Evolutionary conservation across 1,140 invertebrate species (phyloP), one percentile per base, ranked within the genome.

Genomic region (Leptopilina boulardi): DNA sequence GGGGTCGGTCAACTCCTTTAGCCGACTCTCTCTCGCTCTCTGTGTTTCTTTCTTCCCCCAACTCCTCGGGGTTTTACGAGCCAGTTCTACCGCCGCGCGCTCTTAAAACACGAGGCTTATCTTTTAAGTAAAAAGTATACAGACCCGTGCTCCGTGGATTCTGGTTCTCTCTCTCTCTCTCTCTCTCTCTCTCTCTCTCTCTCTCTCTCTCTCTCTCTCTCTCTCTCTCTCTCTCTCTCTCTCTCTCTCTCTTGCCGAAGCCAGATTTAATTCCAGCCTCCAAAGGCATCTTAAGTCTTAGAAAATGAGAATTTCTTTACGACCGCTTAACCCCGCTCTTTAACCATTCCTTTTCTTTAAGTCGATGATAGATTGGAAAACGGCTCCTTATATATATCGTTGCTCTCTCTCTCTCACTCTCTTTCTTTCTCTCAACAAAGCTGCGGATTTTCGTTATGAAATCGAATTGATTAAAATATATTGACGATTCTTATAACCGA

Each of bases 61-160:
- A 78, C 82, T 82, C 75, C 82, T 77, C 71, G 78, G 73, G 73
- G 80, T 84, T 87, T 88, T 87, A 87, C 81, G 85, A 84, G 82
- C 81, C 78, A 80, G 82, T 87, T 84, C 81, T 74, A 77, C 82
- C 80, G 56, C 75, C 78, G 34, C 34, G 79, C 76, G 79, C 78
- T 80, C 77, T 85, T 83, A 82, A 87, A 83, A 87, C 84, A 84
- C 84, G 76, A 77, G 80, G 83, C 83, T 87, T 86, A 88, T 83
- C 84, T 85, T 82, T 87, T 83, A 83, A 84, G 81, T 82, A 84
- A 84, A 84, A 85, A 84, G 76, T 82, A 85, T 78, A 84, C 75
- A 76, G 74, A 82, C 56, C 80, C 75, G 26, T 79, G 73, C 73
- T 73, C 76, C 76, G 79, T 78, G 77, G 76, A 84, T 79, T 85